phyloP scores from a whole-genome alignment of 2,113 vertebrate genomes.

The Euleptes europaea region DNA sequence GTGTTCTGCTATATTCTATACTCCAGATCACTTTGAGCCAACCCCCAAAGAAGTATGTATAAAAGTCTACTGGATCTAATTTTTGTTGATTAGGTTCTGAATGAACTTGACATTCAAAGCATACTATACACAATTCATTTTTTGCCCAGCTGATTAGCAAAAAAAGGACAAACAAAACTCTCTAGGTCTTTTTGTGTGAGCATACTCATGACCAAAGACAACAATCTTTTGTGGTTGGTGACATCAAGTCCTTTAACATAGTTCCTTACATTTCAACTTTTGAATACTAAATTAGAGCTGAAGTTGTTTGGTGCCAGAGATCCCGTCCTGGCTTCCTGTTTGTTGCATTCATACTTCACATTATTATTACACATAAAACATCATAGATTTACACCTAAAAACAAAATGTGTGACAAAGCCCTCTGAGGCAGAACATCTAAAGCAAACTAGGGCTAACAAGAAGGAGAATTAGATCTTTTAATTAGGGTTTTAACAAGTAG shows the following conservation, averaged over 20 bases:
- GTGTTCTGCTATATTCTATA: background rate
- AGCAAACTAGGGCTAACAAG: constrained; percentile 28
- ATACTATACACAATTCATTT: constrained; percentile 16
- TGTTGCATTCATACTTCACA: background rate
- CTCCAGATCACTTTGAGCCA: background rate
- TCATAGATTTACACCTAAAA: background rate
- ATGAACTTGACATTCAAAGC: constrained; percentile 27
- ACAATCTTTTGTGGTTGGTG: background rate
- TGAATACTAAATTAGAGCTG: constrained; percentile 38
- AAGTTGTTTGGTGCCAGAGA: constrained; percentile 23
- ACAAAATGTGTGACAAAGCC: background rate
- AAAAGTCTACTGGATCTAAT: background rate
- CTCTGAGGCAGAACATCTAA: constrained; percentile 26
- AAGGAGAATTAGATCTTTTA: constrained; percentile 58
- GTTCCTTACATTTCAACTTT: constrained; percentile 22
- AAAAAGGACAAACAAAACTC: background rate
- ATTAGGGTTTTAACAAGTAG: constrained; percentile 55
- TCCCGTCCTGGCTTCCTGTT: background rate
- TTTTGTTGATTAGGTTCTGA: background rate
- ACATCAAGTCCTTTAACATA: background rate
- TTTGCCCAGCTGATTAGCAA: background rate
- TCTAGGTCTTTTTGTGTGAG: background rate
- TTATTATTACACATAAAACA: background rate
- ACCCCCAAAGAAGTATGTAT: background rate
- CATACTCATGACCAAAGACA: constrained; percentile 8